phyloP scores from a whole-genome alignment of 2,888 invertebrate genomes.

The Papilio gigon region DNA sequence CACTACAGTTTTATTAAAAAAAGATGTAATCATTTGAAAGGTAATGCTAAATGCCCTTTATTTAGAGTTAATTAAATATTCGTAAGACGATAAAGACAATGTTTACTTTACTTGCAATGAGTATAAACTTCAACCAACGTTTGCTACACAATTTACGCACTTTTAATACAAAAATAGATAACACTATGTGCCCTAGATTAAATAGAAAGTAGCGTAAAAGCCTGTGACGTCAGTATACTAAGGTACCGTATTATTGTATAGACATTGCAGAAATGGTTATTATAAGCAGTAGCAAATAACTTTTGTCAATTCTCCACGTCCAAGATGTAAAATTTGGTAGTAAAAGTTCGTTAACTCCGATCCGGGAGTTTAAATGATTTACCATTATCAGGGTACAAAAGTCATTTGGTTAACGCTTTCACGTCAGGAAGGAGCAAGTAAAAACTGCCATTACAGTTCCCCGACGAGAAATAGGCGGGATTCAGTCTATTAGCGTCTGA shows the following conservation, averaged over 20 bases:
- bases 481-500: slow-evolving; percentile 23
- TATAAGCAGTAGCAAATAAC: not conserved
- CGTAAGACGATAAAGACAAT: not conserved
- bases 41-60: not conserved
- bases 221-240: not conserved
- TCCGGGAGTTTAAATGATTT: slow-evolving; percentile 26
- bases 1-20: slow-evolving; percentile 13
- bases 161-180: too few species aligned
- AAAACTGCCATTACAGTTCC: slow-evolving; percentile 32
- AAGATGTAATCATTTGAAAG: not conserved
- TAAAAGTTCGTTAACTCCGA: not conserved
- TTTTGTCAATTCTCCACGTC: not conserved
- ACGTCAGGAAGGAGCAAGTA: slow-evolving; percentile 12
- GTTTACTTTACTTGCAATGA: not conserved
- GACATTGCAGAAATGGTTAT: not conserved
- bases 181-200: too few species aligned
- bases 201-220: too few species aligned
- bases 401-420: slow-evolving; percentile 18
- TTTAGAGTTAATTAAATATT: not conserved
- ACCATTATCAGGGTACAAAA: slow-evolving; percentile 22
- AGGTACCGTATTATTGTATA: not conserved
- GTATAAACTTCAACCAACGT: too few species aligned
- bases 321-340: not conserved
- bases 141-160: too few species aligned
- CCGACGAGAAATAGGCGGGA: slow-evolving; percentile 37